Percentiles rank a stretch among this genome's conserved stretches.
phyloP scores from a whole-genome alignment of 2,888 invertebrate genomes.

The Caenorhabditis sp. region DNA sequence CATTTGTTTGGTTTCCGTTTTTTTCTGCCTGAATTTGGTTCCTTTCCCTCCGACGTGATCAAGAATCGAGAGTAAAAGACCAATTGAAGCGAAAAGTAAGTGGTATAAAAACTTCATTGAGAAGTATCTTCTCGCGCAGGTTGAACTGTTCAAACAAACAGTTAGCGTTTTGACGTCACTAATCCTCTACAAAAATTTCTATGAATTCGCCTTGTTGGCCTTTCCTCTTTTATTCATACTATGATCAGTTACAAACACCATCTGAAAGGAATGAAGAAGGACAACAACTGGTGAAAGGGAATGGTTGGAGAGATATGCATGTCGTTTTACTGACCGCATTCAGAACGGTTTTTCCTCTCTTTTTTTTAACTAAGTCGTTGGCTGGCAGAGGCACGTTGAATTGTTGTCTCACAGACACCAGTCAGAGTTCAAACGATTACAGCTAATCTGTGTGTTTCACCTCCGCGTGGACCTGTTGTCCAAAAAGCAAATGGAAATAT shows the following conservation, averaged over 20 bases:
- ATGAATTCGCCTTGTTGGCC: neutral
- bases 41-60: neutral
- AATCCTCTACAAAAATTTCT: constrained; percentile 41
- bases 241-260: constrained; percentile 40
- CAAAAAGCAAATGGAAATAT: constrained; percentile 24
- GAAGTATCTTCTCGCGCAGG: constrained; percentile 41
- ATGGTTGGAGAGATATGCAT: neutral
- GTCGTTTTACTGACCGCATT: neutral
- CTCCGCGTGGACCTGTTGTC: constrained; percentile 29
- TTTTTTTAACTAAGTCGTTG: neutral
- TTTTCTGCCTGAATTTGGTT: neutral
- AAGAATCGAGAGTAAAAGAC: constrained; percentile 2
- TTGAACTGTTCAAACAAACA: constrained; percentile 55
- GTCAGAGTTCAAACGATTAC: constrained; percentile 44
- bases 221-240: constrained; percentile 31
- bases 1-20: constrained; percentile 9
- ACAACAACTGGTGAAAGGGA: neutral
- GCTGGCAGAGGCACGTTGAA: neutral
- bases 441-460: constrained; percentile 54
- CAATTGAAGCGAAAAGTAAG: constrained; percentile 4
- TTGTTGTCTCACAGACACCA: constrained; percentile 23
- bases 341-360: constrained; percentile 18
- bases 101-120: constrained; percentile 30
- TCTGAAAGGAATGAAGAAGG: neutral
- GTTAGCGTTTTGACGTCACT: constrained; percentile 57